Conservation (phyloP, 2,113 vertebrate species). For the Dipodomys ordii region DNA sequence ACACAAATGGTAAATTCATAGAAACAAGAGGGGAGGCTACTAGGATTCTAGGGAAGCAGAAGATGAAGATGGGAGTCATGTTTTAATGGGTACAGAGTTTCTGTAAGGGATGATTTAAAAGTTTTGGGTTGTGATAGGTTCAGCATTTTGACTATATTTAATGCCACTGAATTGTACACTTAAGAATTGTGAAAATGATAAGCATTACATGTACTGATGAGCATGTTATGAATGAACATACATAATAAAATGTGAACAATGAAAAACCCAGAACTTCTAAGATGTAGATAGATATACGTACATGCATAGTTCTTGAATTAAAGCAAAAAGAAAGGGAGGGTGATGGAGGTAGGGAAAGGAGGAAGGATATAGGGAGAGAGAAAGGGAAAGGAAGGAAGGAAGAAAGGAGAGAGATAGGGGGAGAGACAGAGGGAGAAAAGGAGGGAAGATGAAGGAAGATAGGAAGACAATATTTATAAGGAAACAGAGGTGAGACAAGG, state of each 20-base stretch:
- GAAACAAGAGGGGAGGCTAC: not conserved
- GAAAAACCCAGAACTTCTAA: not conserved
- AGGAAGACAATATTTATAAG: no score
- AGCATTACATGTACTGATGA: not conserved
- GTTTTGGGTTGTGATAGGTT: not conserved
- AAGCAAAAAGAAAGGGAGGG: no score
- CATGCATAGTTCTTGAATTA: no score
- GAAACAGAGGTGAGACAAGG: not conserved
- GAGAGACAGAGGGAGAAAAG: not conserved
- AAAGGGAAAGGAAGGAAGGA: no score
- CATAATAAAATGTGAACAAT: not conserved
- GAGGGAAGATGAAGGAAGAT: no score
- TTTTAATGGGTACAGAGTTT: not conserved
- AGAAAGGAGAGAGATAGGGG: not conserved
- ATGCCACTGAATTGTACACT: not conserved
- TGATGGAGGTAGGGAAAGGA: no score
- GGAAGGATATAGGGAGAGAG: not conserved
- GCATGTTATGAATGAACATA: no score
- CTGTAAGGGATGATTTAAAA: not conserved
- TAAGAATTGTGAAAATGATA: not conserved
- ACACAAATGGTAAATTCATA: not conserved
- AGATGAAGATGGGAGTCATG: not conserved
- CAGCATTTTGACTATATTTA: not conserved
- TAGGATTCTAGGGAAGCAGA: not conserved
- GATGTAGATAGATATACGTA: no score